Conservation (phyloP, 2,888 invertebrate genomes). For the Nycteola revayana region DNA sequence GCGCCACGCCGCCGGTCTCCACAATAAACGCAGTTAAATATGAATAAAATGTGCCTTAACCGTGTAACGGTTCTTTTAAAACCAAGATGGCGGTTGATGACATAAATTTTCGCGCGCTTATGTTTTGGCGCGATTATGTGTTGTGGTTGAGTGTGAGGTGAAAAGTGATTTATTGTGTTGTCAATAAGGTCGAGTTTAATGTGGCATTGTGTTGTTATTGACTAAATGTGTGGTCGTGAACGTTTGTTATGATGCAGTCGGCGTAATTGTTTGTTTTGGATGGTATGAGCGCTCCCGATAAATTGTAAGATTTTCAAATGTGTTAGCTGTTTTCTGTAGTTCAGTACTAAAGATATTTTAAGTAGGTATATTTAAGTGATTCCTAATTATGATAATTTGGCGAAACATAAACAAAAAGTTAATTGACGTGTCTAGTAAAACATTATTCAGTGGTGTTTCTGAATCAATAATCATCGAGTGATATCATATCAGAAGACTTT, state of each 20-base stretch:
- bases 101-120: slow-evolving; percentile 30
- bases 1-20: slow-evolving; percentile 41
- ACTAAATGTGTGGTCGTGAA: slow-evolving; percentile 24
- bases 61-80: slow-evolving; percentile 31
- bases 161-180: slow-evolving; percentile 28
- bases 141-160: slow-evolving; percentile 4
- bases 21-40: slow-evolving; percentile 39
- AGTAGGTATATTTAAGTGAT: too few species aligned
- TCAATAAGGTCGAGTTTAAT: slow-evolving; percentile 28
- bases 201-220: slow-evolving; percentile 28
- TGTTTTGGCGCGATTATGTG: slow-evolving; percentile 18
- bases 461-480: too few species aligned
- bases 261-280: slow-evolving; percentile 40
- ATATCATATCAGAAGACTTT: too few species aligned
- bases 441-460: too few species aligned
- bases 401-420: too few species aligned
- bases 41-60: slow-evolving; percentile 48
- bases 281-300: slow-evolving; percentile 17
- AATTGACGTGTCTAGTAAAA: too few species aligned
- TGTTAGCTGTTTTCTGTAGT: slow-evolving; percentile 12
- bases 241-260: slow-evolving; percentile 42
- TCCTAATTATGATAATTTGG: too few species aligned
- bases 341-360: too few species aligned
- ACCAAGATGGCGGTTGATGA: slow-evolving; percentile 36
- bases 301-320: slow-evolving; percentile 16